These are phyloP conservation scores for Patiria pectinifera DNA, from an alignment of 53 echinoderm and acorn worm species.

Conservation along the genomic window DNA sequence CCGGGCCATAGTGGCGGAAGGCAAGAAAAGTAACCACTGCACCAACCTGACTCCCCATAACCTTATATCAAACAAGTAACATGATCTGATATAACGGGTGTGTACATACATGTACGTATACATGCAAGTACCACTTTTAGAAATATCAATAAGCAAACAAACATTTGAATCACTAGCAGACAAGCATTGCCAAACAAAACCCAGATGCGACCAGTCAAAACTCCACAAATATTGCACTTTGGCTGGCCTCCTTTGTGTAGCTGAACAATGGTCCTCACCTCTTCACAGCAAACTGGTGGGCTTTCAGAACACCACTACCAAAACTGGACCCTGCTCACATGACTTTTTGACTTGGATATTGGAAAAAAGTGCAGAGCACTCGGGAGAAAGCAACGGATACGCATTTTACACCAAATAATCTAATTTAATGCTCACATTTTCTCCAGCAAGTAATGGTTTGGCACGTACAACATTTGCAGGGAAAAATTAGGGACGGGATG, in stretches of 20 bases:
- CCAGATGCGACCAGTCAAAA: background rate
- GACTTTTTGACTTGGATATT: background rate
- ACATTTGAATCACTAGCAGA: too few species aligned
- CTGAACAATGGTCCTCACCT: background rate
- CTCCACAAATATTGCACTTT: background rate
- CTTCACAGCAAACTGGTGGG: background rate
- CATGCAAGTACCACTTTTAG: too few species aligned
- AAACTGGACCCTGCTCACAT: background rate
- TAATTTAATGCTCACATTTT: conserved; percentile 24
- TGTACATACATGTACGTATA: too few species aligned
- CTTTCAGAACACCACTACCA: too few species aligned
- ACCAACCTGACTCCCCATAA: too few species aligned
- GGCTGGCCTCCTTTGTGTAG: background rate
- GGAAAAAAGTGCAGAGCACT: conserved; percentile 35
- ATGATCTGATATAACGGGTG: too few species aligned
- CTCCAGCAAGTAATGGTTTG: conserved; percentile 39
- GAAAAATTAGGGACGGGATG: conserved; percentile 10
- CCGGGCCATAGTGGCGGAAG: too few species aligned
- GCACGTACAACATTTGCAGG: conserved; percentile 6
- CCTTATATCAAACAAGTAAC: too few species aligned
- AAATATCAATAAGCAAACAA: too few species aligned
- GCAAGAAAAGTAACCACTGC: too few species aligned
- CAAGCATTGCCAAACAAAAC: background rate
- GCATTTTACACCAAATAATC: conserved; percentile 21
- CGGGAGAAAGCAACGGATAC: background rate